phyloP scores from a whole-genome alignment of 2,113 vertebrate genomes.

The Lepidiolamprologus cunningtoni region DNA sequence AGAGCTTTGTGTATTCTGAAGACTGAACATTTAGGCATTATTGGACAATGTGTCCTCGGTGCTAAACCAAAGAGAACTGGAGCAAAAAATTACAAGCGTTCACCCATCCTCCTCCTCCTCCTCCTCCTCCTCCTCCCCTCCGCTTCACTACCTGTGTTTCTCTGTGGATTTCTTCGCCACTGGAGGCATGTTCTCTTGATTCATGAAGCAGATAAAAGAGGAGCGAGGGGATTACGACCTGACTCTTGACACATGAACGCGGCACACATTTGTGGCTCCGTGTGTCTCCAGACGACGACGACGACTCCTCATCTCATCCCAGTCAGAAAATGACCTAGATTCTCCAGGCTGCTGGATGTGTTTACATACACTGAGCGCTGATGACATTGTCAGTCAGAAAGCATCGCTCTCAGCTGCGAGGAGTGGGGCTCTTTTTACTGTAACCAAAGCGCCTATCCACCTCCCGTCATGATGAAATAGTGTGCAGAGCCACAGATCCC shows the following conservation, averaged over 20 bases:
- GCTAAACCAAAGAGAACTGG: conserved; percentile 20
- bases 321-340: conserved; percentile 56
- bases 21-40: conserved; percentile 12
- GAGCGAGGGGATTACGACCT: conserved; percentile 12
- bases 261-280: not conserved
- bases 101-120: not conserved
- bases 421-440: conserved; percentile 14
- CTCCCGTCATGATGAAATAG: conserved; percentile 36
- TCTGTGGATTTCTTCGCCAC: conserved; percentile 20
- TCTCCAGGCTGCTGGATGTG: conserved; percentile 41
- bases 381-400: conserved; percentile 52
- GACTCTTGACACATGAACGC: conserved; percentile 26
- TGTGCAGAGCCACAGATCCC: conserved; percentile 27
- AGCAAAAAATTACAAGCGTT: conserved; percentile 36
- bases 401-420: conserved; percentile 3
- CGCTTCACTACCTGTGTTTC: conserved; percentile 14
- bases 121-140: not conserved
- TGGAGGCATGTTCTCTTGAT: conserved; percentile 16
- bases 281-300: conserved; percentile 22
- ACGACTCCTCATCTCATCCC: conserved; percentile 32
- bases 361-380: conserved; percentile 37
- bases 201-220: conserved; percentile 22
- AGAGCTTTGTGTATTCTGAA: not conserved
- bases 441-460: conserved; percentile 19
- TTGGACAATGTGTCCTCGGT: conserved; percentile 21